Evolutionary conservation across 1,140 invertebrate species (phyloP).

Genomic region (Rhyzopertha dominica): DNA sequence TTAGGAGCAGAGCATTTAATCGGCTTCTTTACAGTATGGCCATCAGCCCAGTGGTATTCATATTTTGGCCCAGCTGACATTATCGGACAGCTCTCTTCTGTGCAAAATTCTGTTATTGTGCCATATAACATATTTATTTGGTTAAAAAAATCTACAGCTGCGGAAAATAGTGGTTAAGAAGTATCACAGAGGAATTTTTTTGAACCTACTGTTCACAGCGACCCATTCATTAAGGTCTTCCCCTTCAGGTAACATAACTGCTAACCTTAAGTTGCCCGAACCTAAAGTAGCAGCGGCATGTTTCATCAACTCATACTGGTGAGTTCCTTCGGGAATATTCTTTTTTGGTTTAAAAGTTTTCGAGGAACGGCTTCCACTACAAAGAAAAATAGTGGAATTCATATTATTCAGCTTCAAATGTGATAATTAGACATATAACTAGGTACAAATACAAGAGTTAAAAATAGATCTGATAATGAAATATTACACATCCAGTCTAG

Average conservation of each 20-base stretch:
- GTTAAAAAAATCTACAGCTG: slow-evolving; percentile 99
- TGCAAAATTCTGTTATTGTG: slow-evolving; percentile 99
- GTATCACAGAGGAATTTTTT: background rate
- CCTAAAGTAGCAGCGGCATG: slow-evolving; percentile 97
- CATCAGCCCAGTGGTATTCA: slow-evolving; percentile 99
- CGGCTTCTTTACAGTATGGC: slow-evolving; percentile 96
- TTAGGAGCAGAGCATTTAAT: slow-evolving; percentile 99
- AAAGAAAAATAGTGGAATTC: no score
- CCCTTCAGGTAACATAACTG: slow-evolving; percentile 95
- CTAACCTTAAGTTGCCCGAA: slow-evolving; percentile 92
- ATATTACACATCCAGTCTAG: no score
- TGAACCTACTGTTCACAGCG: slow-evolving; percentile 92
- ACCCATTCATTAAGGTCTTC: slow-evolving; percentile 99
- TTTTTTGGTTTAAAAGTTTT: slow-evolving; percentile 99
- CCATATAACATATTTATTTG: slow-evolving; percentile 99
- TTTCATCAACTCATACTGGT: slow-evolving; percentile 99
- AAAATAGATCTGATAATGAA: no score
- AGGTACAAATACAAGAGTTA: no score
- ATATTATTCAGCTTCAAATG: slow-evolving; percentile 4
- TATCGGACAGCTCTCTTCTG: slow-evolving; percentile 94
- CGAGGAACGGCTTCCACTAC: slow-evolving; percentile 75
- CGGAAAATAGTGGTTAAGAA: slow-evolving; percentile 39
- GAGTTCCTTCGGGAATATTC: slow-evolving; percentile 97
- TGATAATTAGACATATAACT: slow-evolving; percentile 9
- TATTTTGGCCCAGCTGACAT: slow-evolving; percentile 99